These are phyloP conservation scores for Chrysogorgia sp. DNA, from an alignment of 92 coral and sea anemone species.

Conservation along the genomic window DNA sequence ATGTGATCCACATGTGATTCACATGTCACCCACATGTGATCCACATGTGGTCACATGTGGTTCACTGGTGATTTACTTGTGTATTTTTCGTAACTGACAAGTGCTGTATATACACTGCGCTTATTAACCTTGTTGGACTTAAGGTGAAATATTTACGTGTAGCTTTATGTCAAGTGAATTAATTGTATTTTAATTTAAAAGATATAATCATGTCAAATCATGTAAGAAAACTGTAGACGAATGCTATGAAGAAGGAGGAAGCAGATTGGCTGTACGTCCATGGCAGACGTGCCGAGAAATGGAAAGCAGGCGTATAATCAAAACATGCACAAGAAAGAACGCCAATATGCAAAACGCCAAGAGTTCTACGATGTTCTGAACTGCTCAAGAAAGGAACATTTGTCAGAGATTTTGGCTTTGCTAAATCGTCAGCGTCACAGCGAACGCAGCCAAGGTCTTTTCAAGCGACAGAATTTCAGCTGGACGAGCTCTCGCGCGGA, in stretches of 20 bases:
- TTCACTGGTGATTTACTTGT: too few species aligned
- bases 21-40: too few species aligned
- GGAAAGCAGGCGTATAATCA: slow-evolving; percentile 56
- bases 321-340: slow-evolving; percentile 13
- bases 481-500: slow-evolving; percentile 47
- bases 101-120: too few species aligned
- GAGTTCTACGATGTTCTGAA: slow-evolving; percentile 59
- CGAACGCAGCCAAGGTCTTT: slow-evolving; percentile 63
- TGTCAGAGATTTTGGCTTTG: slow-evolving; percentile 64
- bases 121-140: too few species aligned
- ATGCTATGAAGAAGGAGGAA: slow-evolving; percentile 65
- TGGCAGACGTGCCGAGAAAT: slow-evolving; percentile 63
- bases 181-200: too few species aligned
- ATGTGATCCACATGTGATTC: too few species aligned
- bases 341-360: slow-evolving; percentile 30
- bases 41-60: too few species aligned
- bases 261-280: slow-evolving; percentile 56
- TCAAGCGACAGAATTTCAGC: slow-evolving; percentile 54
- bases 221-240: slow-evolving; percentile 63
- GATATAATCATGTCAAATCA: too few species aligned
- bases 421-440: slow-evolving; percentile 24
- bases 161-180: too few species aligned
- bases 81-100: too few species aligned
- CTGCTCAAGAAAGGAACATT: slow-evolving; percentile 60
- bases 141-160: too few species aligned